Conservation (phyloP, 2,113 vertebrate genomes). For the Carlito syrichta region DNA sequence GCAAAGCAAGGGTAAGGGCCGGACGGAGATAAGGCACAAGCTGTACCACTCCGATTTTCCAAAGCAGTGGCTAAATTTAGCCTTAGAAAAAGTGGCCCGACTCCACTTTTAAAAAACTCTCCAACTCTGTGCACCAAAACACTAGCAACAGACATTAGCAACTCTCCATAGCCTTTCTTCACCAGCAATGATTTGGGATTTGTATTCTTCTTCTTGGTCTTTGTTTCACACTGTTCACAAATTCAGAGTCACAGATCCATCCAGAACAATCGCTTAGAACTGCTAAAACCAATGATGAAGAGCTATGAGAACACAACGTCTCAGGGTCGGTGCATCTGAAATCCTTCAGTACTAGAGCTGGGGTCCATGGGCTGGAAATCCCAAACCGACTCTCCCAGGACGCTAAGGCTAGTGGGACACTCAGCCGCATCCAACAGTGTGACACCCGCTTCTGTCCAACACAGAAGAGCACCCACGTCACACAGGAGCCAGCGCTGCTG, state of each 20-base stretch:
- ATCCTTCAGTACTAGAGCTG: accelerated
- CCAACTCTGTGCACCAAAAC: not conserved
- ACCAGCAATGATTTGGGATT: accelerated
- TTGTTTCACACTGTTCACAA: not conserved
- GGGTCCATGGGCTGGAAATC: accelerated
- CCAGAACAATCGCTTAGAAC: not conserved
- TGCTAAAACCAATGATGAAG: not conserved
- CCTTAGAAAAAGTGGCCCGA: conserved; percentile 31
- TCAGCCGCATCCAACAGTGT: accelerated
- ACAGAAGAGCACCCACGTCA: accelerated
- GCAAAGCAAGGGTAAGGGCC: conserved; percentile 24
- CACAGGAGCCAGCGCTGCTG: accelerated
- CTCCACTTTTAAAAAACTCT: conserved; percentile 56
- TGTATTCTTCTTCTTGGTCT: not conserved
- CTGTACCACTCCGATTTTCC: conserved; percentile 73
- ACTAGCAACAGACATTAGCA: not conserved
- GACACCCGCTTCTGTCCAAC: too few species aligned
- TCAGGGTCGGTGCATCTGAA: not conserved
- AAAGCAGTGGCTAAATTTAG: conserved; percentile 78
- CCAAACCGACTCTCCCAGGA: not conserved
- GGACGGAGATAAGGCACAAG: conserved; percentile 60
- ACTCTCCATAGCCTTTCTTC: not conserved
- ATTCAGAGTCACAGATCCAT: not conserved
- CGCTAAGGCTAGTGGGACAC: not conserved
- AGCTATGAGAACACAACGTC: not conserved